Percentiles rank a stretch among this genome's conserved stretches.
These are phyloP conservation scores for Hirtodrosophila confusa DNA, from an alignment of 2,888 invertebrate genomes.

Conservation along the genomic window DNA sequence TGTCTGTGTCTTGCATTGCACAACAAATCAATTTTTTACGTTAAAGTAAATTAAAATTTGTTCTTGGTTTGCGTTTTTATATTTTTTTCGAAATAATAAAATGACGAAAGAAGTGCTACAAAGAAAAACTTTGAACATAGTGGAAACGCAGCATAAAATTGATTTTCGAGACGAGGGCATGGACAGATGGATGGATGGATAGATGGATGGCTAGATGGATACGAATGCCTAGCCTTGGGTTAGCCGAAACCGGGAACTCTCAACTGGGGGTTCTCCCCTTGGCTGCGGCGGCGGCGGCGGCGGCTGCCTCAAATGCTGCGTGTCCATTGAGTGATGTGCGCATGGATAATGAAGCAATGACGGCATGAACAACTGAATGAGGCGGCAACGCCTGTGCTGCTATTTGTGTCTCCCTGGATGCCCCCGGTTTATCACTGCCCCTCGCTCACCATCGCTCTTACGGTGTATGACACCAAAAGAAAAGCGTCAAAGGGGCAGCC, in stretches of 20 bases:
- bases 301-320: slow-evolving; percentile 29
- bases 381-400: slow-evolving; percentile 48
- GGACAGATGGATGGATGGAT: slow-evolving; percentile 32
- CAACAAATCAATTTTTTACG: slow-evolving; percentile 61
- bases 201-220: slow-evolving; percentile 29
- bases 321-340: slow-evolving; percentile 70
- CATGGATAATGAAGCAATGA: slow-evolving; percentile 73
- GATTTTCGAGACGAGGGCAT: slow-evolving; percentile 51
- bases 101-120: slow-evolving; percentile 50
- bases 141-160: slow-evolving; percentile 51
- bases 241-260: slow-evolving; percentile 20
- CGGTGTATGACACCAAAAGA: slow-evolving; percentile 40
- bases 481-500: slow-evolving; percentile 66
- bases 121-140: slow-evolving; percentile 43
- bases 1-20: slow-evolving; percentile 41
- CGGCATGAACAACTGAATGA: slow-evolving; percentile 53
- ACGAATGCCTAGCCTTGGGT: slow-evolving; percentile 30
- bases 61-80: slow-evolving; percentile 23
- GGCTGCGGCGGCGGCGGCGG: not conserved
- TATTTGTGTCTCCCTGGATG: slow-evolving; percentile 40
- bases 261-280: slow-evolving; percentile 27
- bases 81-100: slow-evolving; percentile 40
- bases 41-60: slow-evolving; percentile 43
- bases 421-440: slow-evolving; percentile 33
- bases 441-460: slow-evolving; percentile 4